A percentile compares a stretch with the other conserved stretches of the same genome.
Evolutionary conservation across 2,888 invertebrate species (phyloP).

Genomic region (Volucella bombylans): DNA sequence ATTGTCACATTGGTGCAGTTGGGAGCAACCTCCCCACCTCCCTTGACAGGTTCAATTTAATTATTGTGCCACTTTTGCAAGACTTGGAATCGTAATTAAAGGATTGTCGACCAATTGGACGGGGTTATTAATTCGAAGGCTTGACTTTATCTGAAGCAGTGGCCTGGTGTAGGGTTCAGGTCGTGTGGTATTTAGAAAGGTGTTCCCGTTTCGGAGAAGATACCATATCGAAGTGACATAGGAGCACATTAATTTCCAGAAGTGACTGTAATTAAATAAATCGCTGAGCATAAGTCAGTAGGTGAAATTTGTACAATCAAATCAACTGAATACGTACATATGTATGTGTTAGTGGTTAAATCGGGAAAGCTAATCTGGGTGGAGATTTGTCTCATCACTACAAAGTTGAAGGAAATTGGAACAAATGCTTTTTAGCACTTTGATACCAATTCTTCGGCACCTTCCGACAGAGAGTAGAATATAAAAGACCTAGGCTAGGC

Average conservation of each 20-base stretch:
- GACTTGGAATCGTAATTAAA: constrained; percentile 12
- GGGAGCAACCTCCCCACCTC: neutral
- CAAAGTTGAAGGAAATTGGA: no score
- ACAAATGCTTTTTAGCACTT: no score
- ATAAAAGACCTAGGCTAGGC: no score
- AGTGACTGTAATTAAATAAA: constrained; percentile 8
- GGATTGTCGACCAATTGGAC: constrained; percentile 27
- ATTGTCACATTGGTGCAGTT: constrained; percentile 36
- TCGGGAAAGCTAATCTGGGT: neutral
- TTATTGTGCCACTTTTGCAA: constrained; percentile 53
- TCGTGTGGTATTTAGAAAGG: constrained; percentile 23
- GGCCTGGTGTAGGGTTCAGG: neutral
- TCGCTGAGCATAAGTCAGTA: constrained; percentile 10
- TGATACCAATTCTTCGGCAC: no score
- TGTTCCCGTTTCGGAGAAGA: constrained; percentile 20
- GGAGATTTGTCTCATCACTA: no score
- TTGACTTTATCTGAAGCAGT: constrained; percentile 11
- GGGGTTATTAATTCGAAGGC: constrained; percentile 43
- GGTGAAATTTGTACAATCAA: constrained; percentile 1
- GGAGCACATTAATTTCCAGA: constrained; percentile 4
- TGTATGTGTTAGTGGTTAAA: neutral
- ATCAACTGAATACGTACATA: neutral
- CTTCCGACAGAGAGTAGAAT: no score
- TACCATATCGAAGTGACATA: constrained; percentile 7
- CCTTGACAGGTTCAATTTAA: constrained; percentile 43